Evolutionary conservation across 2,797 vertebrate species (phyloP).

Genomic region (Gymnothorax javanicus): DNA sequence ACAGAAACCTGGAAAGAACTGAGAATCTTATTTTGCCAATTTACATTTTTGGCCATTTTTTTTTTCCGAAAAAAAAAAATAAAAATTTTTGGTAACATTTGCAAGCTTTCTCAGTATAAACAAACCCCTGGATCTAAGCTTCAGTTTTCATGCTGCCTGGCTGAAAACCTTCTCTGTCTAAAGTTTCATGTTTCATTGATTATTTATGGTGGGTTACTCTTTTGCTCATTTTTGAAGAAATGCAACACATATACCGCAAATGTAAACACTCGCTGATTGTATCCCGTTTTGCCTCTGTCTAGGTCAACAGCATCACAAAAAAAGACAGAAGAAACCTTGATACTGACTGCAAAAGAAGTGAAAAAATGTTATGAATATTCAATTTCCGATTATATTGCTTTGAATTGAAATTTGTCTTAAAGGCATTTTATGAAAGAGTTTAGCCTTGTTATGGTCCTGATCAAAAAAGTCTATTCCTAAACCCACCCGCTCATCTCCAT

Average conservation of each 20-base stretch:
- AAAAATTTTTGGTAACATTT: background rate
- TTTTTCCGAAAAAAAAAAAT: background rate
- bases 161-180: background rate
- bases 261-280: background rate
- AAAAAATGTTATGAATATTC: no score
- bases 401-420: no score
- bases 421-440: no score
- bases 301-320: background rate
- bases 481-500: no score
- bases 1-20: background rate
- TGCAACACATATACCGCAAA: background rate
- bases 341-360: background rate
- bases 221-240: background rate
- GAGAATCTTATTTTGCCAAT: background rate
- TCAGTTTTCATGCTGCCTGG: background rate
- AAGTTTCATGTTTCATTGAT: background rate
- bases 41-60: background rate
- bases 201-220: background rate
- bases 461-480: no score
- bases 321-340: background rate
- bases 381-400: no score
- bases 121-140: background rate
- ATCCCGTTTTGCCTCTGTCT: background rate
- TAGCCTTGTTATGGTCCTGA: no score
- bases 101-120: background rate